Evolutionary conservation across 2,888 invertebrate species (phyloP).

Genomic region (Shargacucullia verbasci): DNA sequence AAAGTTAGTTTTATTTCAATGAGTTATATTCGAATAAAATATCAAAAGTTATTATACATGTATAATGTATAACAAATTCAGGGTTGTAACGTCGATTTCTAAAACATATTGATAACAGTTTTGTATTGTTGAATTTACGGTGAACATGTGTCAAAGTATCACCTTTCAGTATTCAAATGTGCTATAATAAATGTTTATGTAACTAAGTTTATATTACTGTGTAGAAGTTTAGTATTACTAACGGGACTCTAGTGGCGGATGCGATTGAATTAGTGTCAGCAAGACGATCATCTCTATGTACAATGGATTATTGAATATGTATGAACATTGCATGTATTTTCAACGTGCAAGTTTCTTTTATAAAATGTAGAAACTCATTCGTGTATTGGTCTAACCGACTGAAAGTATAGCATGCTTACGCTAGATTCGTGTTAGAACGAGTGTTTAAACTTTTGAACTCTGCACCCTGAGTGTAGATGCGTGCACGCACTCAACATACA

Average conservation of each 20-base stretch:
- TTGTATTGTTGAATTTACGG: constrained; percentile 43
- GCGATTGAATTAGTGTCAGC: constrained; percentile 28
- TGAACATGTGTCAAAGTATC: constrained; percentile 58
- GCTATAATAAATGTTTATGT: constrained; percentile 58
- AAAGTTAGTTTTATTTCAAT: constrained; percentile 40
- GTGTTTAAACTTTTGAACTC: constrained; percentile 16
- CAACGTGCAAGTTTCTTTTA: constrained; percentile 6
- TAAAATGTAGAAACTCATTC: neutral
- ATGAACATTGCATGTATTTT: neutral
- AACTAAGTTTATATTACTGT: constrained; percentile 50
- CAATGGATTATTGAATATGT: constrained; percentile 15
- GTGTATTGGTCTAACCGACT: constrained; percentile 5
- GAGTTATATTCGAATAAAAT: constrained; percentile 19
- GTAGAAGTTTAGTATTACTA: constrained; percentile 45
- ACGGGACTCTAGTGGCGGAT: constrained; percentile 34
- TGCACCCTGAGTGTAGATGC: constrained; percentile 13
- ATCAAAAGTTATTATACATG: constrained; percentile 42
- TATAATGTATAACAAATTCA: constrained; percentile 35
- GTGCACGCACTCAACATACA: constrained; percentile 9
- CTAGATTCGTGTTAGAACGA: constrained; percentile 17
- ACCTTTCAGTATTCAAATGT: constrained; percentile 63
- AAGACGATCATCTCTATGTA: constrained; percentile 21
- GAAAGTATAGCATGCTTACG: constrained; percentile 6
- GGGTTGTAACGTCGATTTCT: constrained; percentile 51
- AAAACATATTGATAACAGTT: constrained; percentile 37